Evolutionary conservation across 37 sponge, comb jelly and placozoan species (phyloP).

Genomic region (Beroe forskalii): DNA sequence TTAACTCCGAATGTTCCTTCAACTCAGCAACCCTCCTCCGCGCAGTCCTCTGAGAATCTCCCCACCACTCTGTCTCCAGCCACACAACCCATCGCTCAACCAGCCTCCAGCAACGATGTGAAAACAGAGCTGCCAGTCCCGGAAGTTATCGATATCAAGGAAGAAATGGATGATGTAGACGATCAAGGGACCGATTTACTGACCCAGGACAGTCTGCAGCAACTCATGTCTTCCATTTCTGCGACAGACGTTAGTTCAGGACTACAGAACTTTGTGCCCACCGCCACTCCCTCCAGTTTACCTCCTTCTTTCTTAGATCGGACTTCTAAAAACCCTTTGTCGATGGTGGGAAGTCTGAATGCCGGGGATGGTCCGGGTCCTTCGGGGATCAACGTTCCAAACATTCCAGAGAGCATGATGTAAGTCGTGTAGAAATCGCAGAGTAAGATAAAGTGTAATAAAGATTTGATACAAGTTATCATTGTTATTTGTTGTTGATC

Average conservation of each 20-base stretch:
- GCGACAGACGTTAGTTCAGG: not conserved
- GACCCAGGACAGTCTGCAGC: constrained; percentile 1
- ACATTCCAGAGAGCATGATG: constrained; percentile 26
- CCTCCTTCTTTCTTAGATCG: constrained; percentile 47
- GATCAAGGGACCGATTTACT: not conserved
- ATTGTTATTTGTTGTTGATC: no score
- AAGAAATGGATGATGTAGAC: not conserved
- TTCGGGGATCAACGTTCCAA: constrained; percentile 3
- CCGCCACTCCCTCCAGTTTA: constrained; percentile 23
- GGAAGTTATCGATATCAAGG: constrained; percentile 38
- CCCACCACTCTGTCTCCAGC: not conserved
- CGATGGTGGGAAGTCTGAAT: constrained; percentile 26
- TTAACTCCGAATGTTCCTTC: not conserved
- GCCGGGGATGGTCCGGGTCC: not conserved
- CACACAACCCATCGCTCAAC: constrained; percentile 11
- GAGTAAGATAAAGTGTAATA: no score
- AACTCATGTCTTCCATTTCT: constrained; percentile 11
- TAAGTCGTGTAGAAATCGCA: no score
- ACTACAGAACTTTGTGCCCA: constrained; percentile 52
- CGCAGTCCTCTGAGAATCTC: not conserved
- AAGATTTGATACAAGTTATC: no score
- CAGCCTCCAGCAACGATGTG: not conserved
- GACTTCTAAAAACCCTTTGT: not conserved
- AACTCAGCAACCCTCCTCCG: not conserved
- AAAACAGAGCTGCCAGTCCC: constrained; percentile 39